Base-by-base conservation (phyloP, 2,888 invertebrate genomes). In the Magallana nippona region DNA sequence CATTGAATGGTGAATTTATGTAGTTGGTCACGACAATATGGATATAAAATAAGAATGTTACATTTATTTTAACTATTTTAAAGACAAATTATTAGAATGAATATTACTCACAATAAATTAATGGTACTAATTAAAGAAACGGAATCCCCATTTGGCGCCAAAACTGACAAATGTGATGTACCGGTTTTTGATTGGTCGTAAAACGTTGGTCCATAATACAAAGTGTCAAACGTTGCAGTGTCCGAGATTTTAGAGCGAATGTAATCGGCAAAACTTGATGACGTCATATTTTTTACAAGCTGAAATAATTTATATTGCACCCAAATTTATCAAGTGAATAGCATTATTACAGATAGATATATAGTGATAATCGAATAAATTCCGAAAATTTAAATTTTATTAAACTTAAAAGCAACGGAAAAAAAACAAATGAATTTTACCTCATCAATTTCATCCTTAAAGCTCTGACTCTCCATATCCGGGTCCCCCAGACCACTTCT, bases 41-140 rank as follows among this genome's bases (percentile, higher is more conserved):
- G 44, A 44, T 44, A 44, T 5, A 44, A 44, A 44, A 44, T 44
- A 44, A 44, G 5, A 44, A 44, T 44, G 44, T 10, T 44, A 5
- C 5, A 44, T 44, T 44, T 8, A 44, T 44, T 44, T 44, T 44
- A 44, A 44, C 44, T 44, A 44, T 44, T 44, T 44, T 44, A 44
- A 3, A 8, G 44, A 44, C 5, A 8, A 3, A 44, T 8, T 8
- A 44, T 8, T 44, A 44, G 44, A 44, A 44, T 44, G 5, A 0
- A 8, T 5, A 19, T 22, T 19, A 89, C 96, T 95, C 95, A 98
- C 97, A 96, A 96, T 87, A 96, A 96, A 94, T 98, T 98, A 15
- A 98, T 96, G 0, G 98, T 98, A 90, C 98, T 97, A 1, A 99
- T 99, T 0, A 97, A 96, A 0, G 98, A 96, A 0, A 99, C 98